Evolutionary conservation across 2,888 invertebrate species (phyloP).

Genomic region (Nipponacmea schrenckii): DNA sequence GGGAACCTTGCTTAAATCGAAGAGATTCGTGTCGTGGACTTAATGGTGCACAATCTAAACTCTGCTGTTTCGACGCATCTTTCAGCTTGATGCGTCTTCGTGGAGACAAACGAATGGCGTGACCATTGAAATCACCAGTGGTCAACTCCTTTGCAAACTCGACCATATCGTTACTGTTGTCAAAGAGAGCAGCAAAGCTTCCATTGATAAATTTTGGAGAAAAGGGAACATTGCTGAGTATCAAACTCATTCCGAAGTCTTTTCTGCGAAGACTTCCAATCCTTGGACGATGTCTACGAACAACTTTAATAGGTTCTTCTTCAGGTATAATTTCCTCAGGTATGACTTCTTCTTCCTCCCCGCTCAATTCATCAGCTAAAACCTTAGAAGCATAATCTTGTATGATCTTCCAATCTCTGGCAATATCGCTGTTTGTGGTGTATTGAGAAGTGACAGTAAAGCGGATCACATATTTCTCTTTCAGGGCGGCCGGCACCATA

Average conservation of each 20-base stretch:
- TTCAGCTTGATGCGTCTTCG: constrained; percentile 55
- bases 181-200: constrained; percentile 67
- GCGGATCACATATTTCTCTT: constrained; percentile 82
- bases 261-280: constrained; percentile 40
- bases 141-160: constrained; percentile 57
- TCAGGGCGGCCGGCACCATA: constrained; percentile 93
- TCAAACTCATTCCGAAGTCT: constrained; percentile 89
- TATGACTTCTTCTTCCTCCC: constrained; percentile 25
- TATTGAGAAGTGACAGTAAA: constrained; percentile 93
- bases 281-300: constrained; percentile 10
- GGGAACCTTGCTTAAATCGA: constrained; percentile 58
- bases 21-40: constrained; percentile 32
- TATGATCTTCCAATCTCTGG: constrained; percentile 81
- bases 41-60: constrained; percentile 53
- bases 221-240: constrained; percentile 94
- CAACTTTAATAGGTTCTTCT: neutral
- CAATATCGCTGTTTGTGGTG: constrained; percentile 74
- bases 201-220: constrained; percentile 87
- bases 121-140: constrained; percentile 53
- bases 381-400: constrained; percentile 64
- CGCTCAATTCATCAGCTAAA: constrained; percentile 36
- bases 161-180: constrained; percentile 50
- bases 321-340: neutral
- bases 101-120: constrained; percentile 60
- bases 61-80: constrained; percentile 60